phyloP scores from a whole-genome alignment of 1,140 invertebrate genomes.

The Drosophila equinoxialis region DNA sequence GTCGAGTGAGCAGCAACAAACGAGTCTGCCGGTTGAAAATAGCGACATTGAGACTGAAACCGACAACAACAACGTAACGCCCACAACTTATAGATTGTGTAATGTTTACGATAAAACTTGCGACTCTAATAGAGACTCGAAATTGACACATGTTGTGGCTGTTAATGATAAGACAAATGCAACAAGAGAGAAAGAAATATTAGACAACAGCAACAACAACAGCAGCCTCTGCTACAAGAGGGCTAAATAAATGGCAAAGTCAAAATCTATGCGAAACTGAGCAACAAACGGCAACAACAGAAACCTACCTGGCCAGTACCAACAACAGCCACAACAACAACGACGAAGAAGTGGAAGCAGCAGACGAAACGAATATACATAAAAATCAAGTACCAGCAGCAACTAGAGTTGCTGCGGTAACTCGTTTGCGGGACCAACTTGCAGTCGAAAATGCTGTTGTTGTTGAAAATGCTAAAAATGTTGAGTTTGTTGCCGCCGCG shows the following conservation, averaged over 20 bases:
- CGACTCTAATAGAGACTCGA: constrained; percentile 28
- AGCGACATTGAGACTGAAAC: constrained; percentile 15
- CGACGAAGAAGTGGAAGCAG: constrained; percentile 68
- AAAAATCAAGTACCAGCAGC: constrained; percentile 76
- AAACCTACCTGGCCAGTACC: constrained; percentile 77
- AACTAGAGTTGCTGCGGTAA: constrained; percentile 54
- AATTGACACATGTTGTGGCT: constrained; percentile 46
- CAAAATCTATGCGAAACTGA: constrained; percentile 74
- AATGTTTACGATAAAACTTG: constrained; percentile 70
- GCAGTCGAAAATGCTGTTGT: constrained; percentile 74
- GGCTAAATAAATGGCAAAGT: constrained; percentile 66
- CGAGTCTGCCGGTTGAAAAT: constrained; percentile 45
- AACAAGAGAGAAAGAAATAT: constrained; percentile 11
- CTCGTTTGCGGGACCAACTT: constrained; percentile 67
- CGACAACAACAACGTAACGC: constrained; percentile 57
- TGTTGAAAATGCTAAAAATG: constrained; percentile 84
- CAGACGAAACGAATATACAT: constrained; percentile 78
- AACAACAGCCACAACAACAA: constrained; percentile 42
- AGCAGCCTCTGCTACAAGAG: constrained; percentile 44
- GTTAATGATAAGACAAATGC: constrained; percentile 26
- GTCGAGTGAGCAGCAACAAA: constrained; percentile 71
- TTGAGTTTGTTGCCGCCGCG: constrained; percentile 83
- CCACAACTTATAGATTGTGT: constrained; percentile 72
- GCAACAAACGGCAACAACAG: constrained; percentile 60
- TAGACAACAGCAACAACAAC: constrained; percentile 25